phyloP scores from a whole-genome alignment of 92 coral and sea anemone species.

The Epizoanthus ramosus region DNA sequence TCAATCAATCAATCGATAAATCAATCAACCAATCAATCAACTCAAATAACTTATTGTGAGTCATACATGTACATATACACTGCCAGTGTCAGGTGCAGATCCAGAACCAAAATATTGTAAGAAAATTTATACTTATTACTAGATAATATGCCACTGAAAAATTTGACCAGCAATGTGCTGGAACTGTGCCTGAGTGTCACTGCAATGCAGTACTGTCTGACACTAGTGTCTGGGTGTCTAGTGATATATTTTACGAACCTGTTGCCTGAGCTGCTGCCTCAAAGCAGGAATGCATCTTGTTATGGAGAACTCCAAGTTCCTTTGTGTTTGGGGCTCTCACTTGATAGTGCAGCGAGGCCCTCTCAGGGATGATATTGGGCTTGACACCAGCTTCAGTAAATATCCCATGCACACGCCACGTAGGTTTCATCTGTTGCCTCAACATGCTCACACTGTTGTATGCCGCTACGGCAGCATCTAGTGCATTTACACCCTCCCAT shows the following conservation, averaged over 20 bases:
- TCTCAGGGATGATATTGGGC: slow-evolving; percentile 88
- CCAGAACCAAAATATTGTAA: no score
- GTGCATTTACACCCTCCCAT: slow-evolving; percentile 93
- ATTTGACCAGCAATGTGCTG: no score
- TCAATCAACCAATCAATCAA: no score
- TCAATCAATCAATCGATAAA: no score
- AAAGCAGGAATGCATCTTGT: slow-evolving; percentile 73
- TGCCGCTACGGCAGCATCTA: slow-evolving; percentile 95
- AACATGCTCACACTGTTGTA: slow-evolving; percentile 81
- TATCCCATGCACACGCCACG: slow-evolving; percentile 94
- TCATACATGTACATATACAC: no score
- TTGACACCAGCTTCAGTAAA: slow-evolving; percentile 87
- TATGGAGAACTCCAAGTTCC: slow-evolving; percentile 66
- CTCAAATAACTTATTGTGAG: no score
- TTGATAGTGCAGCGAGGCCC: slow-evolving; percentile 64
- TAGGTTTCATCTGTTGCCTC: slow-evolving; percentile 93
- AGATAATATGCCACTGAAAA: no score
- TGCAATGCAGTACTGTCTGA: no score
- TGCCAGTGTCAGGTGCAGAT: no score
- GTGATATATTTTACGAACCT: slow-evolving; percentile 61
- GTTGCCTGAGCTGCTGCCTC: slow-evolving; percentile 88
- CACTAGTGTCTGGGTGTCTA: no score
- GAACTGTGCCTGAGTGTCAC: no score
- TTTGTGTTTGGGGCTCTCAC: slow-evolving; percentile 77
- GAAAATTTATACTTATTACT: no score